Conservation (phyloP, 2,888 invertebrate genomes). For the Amphipoea lucens region DNA sequence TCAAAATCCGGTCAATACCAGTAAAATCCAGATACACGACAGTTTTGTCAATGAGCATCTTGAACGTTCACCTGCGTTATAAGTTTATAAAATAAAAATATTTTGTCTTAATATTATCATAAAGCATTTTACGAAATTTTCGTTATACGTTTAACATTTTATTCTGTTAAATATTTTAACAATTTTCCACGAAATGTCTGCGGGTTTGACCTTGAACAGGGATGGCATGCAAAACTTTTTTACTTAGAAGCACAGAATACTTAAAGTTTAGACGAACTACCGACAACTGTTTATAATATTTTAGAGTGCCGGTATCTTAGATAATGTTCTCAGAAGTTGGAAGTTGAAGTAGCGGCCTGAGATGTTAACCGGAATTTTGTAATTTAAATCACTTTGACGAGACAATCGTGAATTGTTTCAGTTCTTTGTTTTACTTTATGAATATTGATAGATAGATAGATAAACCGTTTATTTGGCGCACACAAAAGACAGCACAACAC, state of each 20-base stretch:
- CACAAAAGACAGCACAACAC: too few relatives aligned
- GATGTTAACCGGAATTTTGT: slow-evolving; percentile 2
- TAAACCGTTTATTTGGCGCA: too few relatives aligned
- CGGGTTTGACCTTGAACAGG: slow-evolving; percentile 56
- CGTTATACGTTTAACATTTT: slow-evolving; percentile 67
- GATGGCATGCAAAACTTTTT: slow-evolving; percentile 53
- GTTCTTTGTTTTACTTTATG: neutral
- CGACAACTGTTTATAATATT: slow-evolving; percentile 34
- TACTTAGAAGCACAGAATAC: too few relatives aligned
- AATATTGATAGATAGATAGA: too few relatives aligned
- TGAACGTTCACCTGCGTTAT: slow-evolving; percentile 38
- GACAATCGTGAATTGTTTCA: slow-evolving; percentile 4
- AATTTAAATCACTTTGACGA: slow-evolving; percentile 10
- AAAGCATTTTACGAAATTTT: slow-evolving; percentile 73
- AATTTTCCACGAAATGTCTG: slow-evolving; percentile 65
- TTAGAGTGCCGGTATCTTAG: slow-evolving; percentile 10
- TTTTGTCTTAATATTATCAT: slow-evolving; percentile 62
- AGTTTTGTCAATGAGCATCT: slow-evolving; percentile 38
- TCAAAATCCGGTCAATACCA: slow-evolving; percentile 48
- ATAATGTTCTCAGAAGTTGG: slow-evolving; percentile 18
- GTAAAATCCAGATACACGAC: slow-evolving; percentile 35
- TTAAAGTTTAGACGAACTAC: slow-evolving; percentile 47
- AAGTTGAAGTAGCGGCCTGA: neutral
- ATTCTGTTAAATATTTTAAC: slow-evolving; percentile 73
- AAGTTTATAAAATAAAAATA: neutral